Percentiles rank a stretch among this genome's conserved stretches.
phyloP scores from a whole-genome alignment of 2,888 invertebrate species.

The Epinotia ramella region DNA sequence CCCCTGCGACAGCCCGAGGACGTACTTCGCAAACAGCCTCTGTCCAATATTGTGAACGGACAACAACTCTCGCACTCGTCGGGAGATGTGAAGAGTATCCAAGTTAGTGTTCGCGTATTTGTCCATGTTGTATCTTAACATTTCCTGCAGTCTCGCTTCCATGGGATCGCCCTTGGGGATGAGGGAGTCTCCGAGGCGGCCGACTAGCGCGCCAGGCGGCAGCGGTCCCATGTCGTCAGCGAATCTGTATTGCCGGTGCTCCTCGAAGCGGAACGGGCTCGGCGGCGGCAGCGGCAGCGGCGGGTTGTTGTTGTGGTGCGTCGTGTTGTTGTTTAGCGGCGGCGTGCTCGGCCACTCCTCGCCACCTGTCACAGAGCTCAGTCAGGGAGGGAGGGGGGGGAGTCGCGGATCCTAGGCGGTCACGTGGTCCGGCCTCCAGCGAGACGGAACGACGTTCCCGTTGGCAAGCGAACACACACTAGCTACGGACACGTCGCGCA shows the following conservation, averaged over 20 bases:
- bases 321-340: constrained; percentile 84
- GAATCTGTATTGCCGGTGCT: constrained; percentile 92
- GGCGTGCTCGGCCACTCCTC: constrained; percentile 82
- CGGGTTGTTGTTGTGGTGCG: constrained; percentile 84
- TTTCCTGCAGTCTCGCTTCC: constrained; percentile 96
- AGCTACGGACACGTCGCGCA: constrained; percentile 67
- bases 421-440: constrained; percentile 35
- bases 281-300: constrained; percentile 81
- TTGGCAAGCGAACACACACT: constrained; percentile 78
- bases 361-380: constrained; percentile 81
- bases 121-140: constrained; percentile 97
- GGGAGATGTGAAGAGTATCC: constrained; percentile 97
- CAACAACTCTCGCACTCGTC: constrained; percentile 96
- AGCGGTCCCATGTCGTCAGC: constrained; percentile 91
- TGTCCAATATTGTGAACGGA: constrained; percentile 99
- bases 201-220: constrained; percentile 93
- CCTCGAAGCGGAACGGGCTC: constrained; percentile 92
- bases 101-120: constrained; percentile 97
- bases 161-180: constrained; percentile 97
- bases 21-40: constrained; percentile 98
- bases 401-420: constrained; percentile 64
- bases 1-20: constrained; percentile 98
- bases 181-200: constrained; percentile 94
- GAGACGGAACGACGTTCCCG: constrained; percentile 36
- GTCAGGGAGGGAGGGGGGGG: constrained; percentile 64